Evolutionary conservation across 2,797 vertebrate genomes (phyloP).

Genomic region (Rhodeus uyekii): DNA sequence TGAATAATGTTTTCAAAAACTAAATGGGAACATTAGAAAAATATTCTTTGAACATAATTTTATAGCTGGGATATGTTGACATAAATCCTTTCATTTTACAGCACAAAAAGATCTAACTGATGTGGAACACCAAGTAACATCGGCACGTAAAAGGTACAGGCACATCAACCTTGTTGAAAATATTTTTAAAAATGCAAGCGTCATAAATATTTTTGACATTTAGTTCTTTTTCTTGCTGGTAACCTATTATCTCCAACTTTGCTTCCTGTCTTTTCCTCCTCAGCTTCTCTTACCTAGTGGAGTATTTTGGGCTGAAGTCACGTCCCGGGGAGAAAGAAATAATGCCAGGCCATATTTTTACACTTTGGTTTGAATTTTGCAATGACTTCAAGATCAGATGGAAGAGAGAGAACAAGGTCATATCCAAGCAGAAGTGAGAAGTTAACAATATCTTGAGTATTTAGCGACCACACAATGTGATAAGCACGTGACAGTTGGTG

Average conservation of each 20-base stretch:
- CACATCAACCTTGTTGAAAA: conserved; percentile 2
- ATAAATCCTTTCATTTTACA: conserved; percentile 69
- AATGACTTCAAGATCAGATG: conserved; percentile 93
- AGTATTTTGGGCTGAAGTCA: conserved; percentile 88
- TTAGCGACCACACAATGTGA: neutral
- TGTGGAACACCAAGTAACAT: conserved; percentile 79
- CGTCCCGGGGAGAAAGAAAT: conserved; percentile 87
- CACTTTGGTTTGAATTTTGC: conserved; percentile 96
- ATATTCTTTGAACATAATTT: neutral
- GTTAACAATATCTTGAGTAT: neutral
- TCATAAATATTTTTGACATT: neutral
- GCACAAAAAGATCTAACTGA: conserved; percentile 84
- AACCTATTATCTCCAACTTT: neutral
- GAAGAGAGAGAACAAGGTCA: conserved; percentile 92
- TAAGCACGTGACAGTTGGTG: neutral
- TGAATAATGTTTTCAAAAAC: neutral
- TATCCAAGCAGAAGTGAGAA: conserved; percentile 92
- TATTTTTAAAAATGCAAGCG: neutral
- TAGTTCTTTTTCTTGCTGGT: no score
- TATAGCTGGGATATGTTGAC: conserved; percentile 34
- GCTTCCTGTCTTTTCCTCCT: conserved; percentile 13
- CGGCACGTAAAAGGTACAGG: conserved; percentile 85
- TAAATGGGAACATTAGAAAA: neutral
- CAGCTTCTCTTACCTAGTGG: conserved; percentile 89
- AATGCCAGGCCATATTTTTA: conserved; percentile 84